These are phyloP conservation scores for Disparrhopalites patrizii DNA, from an alignment of 2,888 invertebrate species.

Conservation along the genomic window DNA sequence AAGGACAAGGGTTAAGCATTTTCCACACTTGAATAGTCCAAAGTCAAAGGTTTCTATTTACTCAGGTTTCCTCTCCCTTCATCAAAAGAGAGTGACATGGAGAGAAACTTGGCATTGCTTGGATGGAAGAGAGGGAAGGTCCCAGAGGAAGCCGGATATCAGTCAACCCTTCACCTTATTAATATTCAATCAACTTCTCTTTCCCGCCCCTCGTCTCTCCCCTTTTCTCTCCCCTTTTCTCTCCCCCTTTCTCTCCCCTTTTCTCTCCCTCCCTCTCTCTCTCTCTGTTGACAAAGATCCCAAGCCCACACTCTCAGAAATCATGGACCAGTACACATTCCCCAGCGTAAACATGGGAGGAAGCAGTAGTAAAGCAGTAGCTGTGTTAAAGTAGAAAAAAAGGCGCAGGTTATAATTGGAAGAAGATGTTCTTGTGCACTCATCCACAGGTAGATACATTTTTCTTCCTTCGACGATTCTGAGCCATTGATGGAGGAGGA, in stretches of 20 bases:
- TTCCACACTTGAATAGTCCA: slow-evolving; percentile 17
- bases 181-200: slow-evolving; percentile 44
- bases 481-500: background rate
- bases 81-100: too few species aligned
- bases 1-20: slow-evolving; percentile 24
- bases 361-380: too few species aligned
- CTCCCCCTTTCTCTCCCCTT: background rate
- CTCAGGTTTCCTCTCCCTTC: slow-evolving; percentile 5
- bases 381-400: too few species aligned
- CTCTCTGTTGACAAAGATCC: slow-evolving; percentile 10
- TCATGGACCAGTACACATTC: too few species aligned
- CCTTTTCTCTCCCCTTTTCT: background rate
- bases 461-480: too few species aligned
- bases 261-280: background rate
- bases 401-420: too few species aligned
- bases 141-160: slow-evolving; percentile 15
- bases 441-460: too few species aligned
- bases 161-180: slow-evolving; percentile 36
- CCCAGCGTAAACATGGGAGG: too few species aligned
- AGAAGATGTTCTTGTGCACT: too few species aligned
- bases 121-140: too few species aligned
- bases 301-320: too few species aligned
- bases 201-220: background rate
- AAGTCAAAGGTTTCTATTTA: slow-evolving; percentile 17
- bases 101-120: background rate